Percentiles rank a stretch among this genome's conserved stretches.
Evolutionary conservation across 1,140 invertebrate genomes (phyloP).

Genomic region (Hormaphis cornu): DNA sequence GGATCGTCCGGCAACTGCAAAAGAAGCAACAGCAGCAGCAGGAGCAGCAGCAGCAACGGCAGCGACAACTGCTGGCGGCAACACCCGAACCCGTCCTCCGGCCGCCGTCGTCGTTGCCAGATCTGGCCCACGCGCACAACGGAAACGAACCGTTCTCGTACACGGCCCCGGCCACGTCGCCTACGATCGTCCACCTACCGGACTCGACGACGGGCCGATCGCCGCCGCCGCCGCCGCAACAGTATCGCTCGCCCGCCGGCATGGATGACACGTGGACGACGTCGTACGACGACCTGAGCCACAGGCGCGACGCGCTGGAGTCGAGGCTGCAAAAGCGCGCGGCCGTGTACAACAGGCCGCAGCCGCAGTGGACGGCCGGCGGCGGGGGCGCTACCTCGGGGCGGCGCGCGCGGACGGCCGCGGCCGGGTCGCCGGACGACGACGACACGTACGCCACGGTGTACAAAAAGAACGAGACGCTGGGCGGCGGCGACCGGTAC

Average conservation of each 20-base stretch:
- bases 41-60: conserved; percentile 46
- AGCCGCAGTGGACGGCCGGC: conserved; percentile 42
- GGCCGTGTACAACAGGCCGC: conserved; percentile 37
- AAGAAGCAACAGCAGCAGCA: not conserved
- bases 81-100: conserved; percentile 26
- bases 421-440: conserved; percentile 44
- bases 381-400: conserved; percentile 40
- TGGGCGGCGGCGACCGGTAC: conserved; percentile 38
- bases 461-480: conserved; percentile 36
- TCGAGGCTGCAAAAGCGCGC: conserved; percentile 50
- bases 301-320: conserved; percentile 62
- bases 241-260: conserved; percentile 59
- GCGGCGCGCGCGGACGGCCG: conserved; percentile 41
- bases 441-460: conserved; percentile 7
- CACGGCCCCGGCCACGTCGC: conserved; percentile 46
- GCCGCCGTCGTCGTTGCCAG: conserved; percentile 31
- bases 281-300: conserved; percentile 51
- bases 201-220: conserved; percentile 37
- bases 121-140: conserved; percentile 52
- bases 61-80: conserved; percentile 21
- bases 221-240: conserved; percentile 44
- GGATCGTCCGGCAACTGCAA: conserved; percentile 37
- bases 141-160: conserved; percentile 68
- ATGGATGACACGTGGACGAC: conserved; percentile 31
- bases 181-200: conserved; percentile 36